Percentiles rank a stretch among this genome's conserved stretches.
These are phyloP conservation scores for Campoletis sonorensis DNA, from an alignment of 1,140 invertebrate genomes.

Conservation along the genomic window DNA sequence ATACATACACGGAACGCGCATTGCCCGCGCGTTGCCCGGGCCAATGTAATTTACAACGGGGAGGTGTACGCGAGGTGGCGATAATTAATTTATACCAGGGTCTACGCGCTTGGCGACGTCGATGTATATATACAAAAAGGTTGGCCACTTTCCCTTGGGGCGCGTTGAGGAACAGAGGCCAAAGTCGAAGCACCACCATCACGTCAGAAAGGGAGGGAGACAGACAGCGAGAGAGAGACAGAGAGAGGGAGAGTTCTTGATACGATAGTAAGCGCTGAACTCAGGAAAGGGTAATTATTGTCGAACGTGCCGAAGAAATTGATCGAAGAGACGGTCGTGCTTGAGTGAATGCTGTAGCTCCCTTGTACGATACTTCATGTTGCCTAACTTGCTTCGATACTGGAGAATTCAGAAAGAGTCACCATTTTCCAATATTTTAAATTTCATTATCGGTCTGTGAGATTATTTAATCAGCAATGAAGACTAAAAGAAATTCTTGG, in stretches of 20 bases:
- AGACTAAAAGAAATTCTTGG: too few relatives aligned
- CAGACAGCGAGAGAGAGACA: too few relatives aligned
- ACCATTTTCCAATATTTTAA: too few relatives aligned
- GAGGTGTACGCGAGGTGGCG: constrained; percentile 47
- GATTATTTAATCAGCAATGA: too few relatives aligned
- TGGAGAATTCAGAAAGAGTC: too few relatives aligned
- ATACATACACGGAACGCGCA: neutral
- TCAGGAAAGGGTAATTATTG: constrained; percentile 33
- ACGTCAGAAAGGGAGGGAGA: too few relatives aligned
- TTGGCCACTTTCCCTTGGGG: constrained; percentile 33
- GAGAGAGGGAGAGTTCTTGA: neutral
- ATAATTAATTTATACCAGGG: constrained; percentile 57
- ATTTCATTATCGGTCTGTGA: too few relatives aligned
- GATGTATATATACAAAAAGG: constrained; percentile 28
- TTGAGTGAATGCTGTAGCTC: neutral
- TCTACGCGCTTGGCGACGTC: constrained; percentile 1
- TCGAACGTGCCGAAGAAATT: constrained; percentile 37
- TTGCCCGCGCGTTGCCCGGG: constrained; percentile 9
- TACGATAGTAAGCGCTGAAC: neutral
- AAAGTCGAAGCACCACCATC: constrained; percentile 4
- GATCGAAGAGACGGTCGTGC: constrained; percentile 7
- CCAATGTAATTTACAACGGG: constrained; percentile 52
- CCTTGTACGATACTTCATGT: neutral
- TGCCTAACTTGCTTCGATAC: neutral
- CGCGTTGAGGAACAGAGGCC: constrained; percentile 24